phyloP scores from a whole-genome alignment of 2,113 vertebrate species.

The Choloepus hoffmanni region DNA sequence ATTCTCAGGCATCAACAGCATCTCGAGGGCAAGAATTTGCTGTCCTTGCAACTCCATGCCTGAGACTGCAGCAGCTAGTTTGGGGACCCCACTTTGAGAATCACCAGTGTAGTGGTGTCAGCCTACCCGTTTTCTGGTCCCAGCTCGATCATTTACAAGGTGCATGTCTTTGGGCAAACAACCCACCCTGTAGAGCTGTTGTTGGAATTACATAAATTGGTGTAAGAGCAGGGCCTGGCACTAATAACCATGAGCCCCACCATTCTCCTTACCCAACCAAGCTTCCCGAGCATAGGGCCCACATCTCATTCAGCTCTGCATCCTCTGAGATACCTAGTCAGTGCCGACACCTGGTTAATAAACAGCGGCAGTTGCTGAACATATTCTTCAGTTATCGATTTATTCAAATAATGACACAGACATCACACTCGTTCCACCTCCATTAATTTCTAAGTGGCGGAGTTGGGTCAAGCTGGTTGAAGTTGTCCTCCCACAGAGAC shows the following conservation, averaged over 20 bases:
- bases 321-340: neutral
- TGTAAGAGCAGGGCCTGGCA: neutral
- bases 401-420: neutral
- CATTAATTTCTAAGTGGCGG: neutral
- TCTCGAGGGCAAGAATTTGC: neutral
- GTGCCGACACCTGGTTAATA: neutral
- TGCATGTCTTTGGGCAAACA: neutral
- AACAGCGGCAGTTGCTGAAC: too few relatives aligned
- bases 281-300: neutral
- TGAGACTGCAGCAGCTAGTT: neutral
- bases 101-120: neutral
- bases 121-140: neutral
- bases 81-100: neutral
- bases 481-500: neutral
- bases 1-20: neutral
- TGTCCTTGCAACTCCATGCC: neutral
- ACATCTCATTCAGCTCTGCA: fast-evolving
- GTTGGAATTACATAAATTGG: neutral
- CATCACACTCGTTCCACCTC: fast-evolving
- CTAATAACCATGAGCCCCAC: too few relatives aligned
- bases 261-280: neutral
- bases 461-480: neutral
- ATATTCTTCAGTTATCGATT: neutral
- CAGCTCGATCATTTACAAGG: neutral
- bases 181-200: neutral